These are phyloP conservation scores for human (Homo sapiens) DNA, from an alignment of 2,113 vertebrate genomes.

Conservation along the genomic window GRCh38 chr5:41920501-41921000, in stretches of 20 bases:
- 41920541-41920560: background rate
- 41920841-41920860: background rate
- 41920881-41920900: conserved; percentile 11
- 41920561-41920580: background rate
- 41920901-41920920: conserved; percentile 27
- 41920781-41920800: background rate
- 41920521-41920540: background rate
- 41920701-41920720: background rate
- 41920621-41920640: background rate
- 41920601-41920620: background rate
- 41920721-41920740: background rate
- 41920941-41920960: conserved; percentile 7
- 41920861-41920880: background rate
- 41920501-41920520: conserved; percentile 14
- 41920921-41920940: conserved; percentile 25
- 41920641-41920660: background rate
- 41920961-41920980: conserved; percentile 40
- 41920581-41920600: background rate
- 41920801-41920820: conserved; percentile 12
- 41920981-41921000: conserved; percentile 34
- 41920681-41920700: background rate
- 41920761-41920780: conserved; percentile 16
- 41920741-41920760: background rate
- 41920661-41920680: background rate
- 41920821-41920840: background rate